phyloP scores from a whole-genome alignment of 2,797 vertebrate genomes.

The Pantherophis alleghaniensis region DNA sequence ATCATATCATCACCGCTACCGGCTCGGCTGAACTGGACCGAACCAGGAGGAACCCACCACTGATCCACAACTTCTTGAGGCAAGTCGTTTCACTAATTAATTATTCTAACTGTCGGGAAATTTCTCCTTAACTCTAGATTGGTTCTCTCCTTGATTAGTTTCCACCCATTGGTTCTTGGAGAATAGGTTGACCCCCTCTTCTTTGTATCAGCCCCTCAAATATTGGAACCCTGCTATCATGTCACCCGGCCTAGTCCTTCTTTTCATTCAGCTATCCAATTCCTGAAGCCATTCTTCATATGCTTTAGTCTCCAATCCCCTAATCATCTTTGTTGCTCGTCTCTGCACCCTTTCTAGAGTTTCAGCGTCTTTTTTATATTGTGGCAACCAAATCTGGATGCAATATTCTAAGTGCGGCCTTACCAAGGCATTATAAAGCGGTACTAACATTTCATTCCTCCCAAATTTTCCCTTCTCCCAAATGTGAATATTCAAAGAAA shows the following conservation, averaged over 20 bases:
- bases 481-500: neutral
- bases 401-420: neutral
- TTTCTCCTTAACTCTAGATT: neutral
- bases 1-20: too few species aligned
- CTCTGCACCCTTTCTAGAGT: neutral
- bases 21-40: too few species aligned
- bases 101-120: neutral
- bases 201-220: neutral
- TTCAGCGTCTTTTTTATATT: neutral
- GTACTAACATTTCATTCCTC: neutral
- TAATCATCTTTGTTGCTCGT: neutral
- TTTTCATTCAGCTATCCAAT: neutral
- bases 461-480: neutral
- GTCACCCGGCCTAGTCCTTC: neutral
- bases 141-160: neutral
- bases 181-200: neutral
- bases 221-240: neutral
- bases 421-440: neutral
- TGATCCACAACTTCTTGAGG: neutral
- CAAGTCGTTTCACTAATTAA: neutral
- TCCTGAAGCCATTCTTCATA: neutral
- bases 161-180: neutral
- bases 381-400: neutral
- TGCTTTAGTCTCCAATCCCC: neutral
- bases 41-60: too few species aligned